A percentile compares a stretch with the other conserved stretches of the same genome.
Evolutionary conservation across 2,113 vertebrate genomes (phyloP).

Genomic region (Psilopogon haemacephalus): DNA sequence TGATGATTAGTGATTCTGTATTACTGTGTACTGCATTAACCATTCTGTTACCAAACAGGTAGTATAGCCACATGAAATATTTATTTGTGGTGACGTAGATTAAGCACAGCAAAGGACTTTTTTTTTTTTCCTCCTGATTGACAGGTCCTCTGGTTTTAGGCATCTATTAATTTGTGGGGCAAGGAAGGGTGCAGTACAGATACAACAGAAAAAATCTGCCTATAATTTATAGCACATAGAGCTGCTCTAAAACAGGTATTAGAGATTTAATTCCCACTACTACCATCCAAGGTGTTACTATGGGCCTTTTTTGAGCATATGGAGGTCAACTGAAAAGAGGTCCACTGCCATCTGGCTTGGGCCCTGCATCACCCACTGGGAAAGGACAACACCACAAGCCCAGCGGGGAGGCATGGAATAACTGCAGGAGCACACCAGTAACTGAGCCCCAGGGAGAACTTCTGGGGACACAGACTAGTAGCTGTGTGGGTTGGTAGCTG

Average conservation of each 20-base stretch:
- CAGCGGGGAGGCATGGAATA: background rate
- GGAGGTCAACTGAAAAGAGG: background rate
- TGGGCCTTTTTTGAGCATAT: background rate
- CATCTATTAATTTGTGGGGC: background rate
- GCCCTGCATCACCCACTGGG: fast-evolving
- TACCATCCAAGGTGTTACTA: conserved; percentile 18
- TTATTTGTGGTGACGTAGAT: background rate
- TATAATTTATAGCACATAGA: background rate
- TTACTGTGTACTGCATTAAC: background rate
- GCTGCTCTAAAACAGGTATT: conserved; percentile 14
- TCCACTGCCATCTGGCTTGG: background rate
- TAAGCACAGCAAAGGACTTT: background rate
- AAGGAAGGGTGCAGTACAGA: background rate
- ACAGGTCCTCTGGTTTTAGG: background rate
- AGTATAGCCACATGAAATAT: background rate
- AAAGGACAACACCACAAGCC: background rate
- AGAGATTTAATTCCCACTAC: background rate
- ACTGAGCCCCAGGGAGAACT: background rate
- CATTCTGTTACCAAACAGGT: background rate
- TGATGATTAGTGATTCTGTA: background rate
- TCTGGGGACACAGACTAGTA: background rate
- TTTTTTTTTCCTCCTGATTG: background rate
- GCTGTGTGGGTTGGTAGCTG: background rate
- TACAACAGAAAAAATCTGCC: background rate
- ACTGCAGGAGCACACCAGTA: background rate